Conservation (phyloP, 2,113 vertebrate species). For the Chionomys nivalis region DNA sequence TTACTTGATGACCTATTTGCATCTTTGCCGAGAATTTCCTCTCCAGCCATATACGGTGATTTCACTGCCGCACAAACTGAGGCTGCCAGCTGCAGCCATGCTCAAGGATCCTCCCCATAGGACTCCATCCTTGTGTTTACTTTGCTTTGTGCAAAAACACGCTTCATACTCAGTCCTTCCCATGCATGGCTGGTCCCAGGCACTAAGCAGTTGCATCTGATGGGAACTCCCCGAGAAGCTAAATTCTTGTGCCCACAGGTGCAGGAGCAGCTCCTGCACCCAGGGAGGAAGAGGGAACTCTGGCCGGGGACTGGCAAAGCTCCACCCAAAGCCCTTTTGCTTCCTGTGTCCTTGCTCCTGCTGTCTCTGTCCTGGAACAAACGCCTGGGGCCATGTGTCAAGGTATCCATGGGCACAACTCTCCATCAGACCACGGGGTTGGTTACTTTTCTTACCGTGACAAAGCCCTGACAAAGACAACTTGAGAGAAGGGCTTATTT, state of each 20-base stretch:
- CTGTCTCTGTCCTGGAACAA: neutral
- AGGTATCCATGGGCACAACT: neutral
- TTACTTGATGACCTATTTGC: slow-evolving; percentile 81
- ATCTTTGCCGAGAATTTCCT: slow-evolving; percentile 69
- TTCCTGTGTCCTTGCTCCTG: neutral
- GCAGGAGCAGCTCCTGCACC: neutral
- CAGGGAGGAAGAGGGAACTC: neutral
- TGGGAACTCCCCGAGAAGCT: neutral
- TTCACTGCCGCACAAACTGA: slow-evolving; percentile 71
- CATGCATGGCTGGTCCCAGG: neutral
- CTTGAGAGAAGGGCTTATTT: neutral
- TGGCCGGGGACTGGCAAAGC: neutral
- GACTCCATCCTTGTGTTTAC: neutral
- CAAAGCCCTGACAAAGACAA: neutral
- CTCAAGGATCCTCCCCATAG: slow-evolving; percentile 11
- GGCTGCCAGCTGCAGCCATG: slow-evolving; percentile 34
- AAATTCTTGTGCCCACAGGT: neutral
- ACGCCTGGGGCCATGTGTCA: neutral
- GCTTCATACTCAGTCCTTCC: neutral
- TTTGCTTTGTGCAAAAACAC: neutral
- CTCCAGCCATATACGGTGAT: slow-evolving; percentile 69
- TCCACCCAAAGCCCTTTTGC: neutral
- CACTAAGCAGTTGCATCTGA: neutral
- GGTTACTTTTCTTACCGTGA: neutral
- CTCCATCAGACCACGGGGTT: neutral